phyloP scores from a whole-genome alignment of 2,888 invertebrate species.

The Penaeus monodon region DNA sequence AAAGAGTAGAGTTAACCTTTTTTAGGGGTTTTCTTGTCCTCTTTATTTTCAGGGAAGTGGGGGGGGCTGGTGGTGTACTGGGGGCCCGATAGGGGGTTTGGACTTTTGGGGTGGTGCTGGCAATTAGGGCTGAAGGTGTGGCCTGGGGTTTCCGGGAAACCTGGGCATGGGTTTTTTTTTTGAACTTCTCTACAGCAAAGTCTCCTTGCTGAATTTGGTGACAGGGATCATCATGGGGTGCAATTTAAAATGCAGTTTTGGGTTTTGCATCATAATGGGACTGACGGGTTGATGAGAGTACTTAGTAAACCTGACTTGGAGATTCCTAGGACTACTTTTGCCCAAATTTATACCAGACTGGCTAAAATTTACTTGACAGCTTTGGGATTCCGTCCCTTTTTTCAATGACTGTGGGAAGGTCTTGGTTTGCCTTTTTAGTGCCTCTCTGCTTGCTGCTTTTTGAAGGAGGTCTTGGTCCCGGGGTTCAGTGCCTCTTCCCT shows the following conservation, averaged over 20 bases:
- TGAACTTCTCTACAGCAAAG: background rate
- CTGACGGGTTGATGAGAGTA: constrained; percentile 37
- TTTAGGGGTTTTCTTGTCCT: background rate
- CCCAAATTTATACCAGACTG: no score
- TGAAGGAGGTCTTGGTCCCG: background rate
- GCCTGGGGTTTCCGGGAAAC: no score
- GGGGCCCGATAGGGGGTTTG: background rate
- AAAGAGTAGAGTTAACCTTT: constrained; percentile 2
- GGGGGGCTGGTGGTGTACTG: background rate
- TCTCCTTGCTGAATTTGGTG: background rate
- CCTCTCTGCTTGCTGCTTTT: constrained; percentile 11
- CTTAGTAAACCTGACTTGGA: constrained; percentile 33
- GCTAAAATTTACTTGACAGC: background rate
- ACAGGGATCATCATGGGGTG: constrained; percentile 32
- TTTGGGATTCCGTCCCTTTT: background rate
- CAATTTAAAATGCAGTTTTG: constrained; percentile 23
- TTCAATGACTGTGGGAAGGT: background rate
- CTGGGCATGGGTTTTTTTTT: no score
- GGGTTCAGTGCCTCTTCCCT: constrained; percentile 3
- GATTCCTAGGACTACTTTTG: background rate
- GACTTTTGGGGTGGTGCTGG: background rate
- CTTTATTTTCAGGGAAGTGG: background rate
- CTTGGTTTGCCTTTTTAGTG: background rate
- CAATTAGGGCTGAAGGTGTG: no score
- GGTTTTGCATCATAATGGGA: background rate